A percentile compares a stretch with the other conserved stretches of the same genome.
Evolutionary conservation across 2,888 invertebrate species (phyloP).

Genomic region (Troilus luridus): DNA sequence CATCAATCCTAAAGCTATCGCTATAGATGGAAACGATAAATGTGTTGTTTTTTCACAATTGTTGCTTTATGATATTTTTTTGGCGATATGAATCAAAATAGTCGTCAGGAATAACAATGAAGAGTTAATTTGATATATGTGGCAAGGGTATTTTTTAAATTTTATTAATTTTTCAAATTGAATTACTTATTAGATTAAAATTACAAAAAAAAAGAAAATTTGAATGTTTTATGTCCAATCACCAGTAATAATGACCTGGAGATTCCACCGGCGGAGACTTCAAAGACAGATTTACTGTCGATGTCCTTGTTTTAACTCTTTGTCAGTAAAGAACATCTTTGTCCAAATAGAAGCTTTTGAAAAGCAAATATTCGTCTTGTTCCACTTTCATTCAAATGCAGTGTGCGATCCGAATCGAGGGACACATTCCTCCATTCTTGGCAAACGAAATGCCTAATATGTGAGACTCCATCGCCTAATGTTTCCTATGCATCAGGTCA

Average conservation of each 20-base stretch:
- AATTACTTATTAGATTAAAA: too few relatives aligned
- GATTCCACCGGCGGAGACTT: not conserved
- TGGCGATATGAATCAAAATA: too few relatives aligned
- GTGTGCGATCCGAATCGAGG: constrained; percentile 47
- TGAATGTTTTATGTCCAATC: too few relatives aligned
- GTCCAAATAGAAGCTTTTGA: constrained; percentile 13
- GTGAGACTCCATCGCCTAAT: not conserved
- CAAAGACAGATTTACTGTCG: constrained; percentile 26
- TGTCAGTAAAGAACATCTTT: not conserved
- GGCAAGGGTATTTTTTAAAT: not conserved
- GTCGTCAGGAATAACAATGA: too few relatives aligned
- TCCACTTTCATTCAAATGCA: constrained; percentile 57
- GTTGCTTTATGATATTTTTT: too few relatives aligned
- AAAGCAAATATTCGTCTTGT: constrained; percentile 46
- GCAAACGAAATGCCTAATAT: constrained; percentile 11
- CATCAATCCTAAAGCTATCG: too few relatives aligned
- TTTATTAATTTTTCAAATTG: too few relatives aligned
- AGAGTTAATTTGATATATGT: too few relatives aligned
- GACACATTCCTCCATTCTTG: constrained; percentile 36
- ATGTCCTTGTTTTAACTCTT: not conserved
- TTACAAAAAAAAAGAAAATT: not conserved
- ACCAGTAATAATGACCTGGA: not conserved
- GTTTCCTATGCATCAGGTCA: not conserved
- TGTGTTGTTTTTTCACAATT: too few relatives aligned
- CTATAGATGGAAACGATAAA: too few relatives aligned